These are phyloP conservation scores for Stenurella melanura DNA, from an alignment of 2,888 invertebrate species.

Conservation along the genomic window DNA sequence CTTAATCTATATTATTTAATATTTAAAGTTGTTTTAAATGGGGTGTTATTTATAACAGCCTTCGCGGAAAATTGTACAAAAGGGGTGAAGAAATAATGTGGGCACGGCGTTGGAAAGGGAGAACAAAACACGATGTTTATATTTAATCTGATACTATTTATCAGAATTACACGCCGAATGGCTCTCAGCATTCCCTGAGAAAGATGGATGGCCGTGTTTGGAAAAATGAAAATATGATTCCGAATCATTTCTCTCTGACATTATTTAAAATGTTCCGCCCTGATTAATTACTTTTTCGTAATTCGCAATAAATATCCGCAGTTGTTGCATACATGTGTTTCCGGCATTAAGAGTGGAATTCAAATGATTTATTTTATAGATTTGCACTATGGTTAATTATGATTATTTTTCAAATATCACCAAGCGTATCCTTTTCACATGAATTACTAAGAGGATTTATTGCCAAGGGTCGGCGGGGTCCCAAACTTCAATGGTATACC, in stretches of 20 bases:
- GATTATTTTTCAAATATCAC: slow-evolving; percentile 17
- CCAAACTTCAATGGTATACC: not conserved
- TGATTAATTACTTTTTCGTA: slow-evolving; percentile 61
- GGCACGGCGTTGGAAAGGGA: slow-evolving; percentile 42
- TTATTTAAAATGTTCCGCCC: slow-evolving; percentile 66
- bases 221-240: slow-evolving; percentile 70
- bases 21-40: slow-evolving; percentile 54
- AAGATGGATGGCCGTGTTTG: slow-evolving; percentile 67
- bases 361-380: slow-evolving; percentile 33
- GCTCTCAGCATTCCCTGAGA: slow-evolving; percentile 60
- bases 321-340: slow-evolving; percentile 53
- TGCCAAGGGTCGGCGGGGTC: not conserved
- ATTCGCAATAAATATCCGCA: slow-evolving; percentile 59
- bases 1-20: slow-evolving; percentile 55
- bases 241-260: slow-evolving; percentile 68
- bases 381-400: slow-evolving; percentile 14
- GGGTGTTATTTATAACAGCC: slow-evolving; percentile 51
- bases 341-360: slow-evolving; percentile 22
- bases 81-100: slow-evolving; percentile 50
- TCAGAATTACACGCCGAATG: slow-evolving; percentile 60
- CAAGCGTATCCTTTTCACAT: slow-evolving; percentile 8
- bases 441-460: slow-evolving; percentile 12
- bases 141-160: slow-evolving; percentile 61
- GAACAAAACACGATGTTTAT: slow-evolving; percentile 58
- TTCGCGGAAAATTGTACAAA: slow-evolving; percentile 43